phyloP scores from a whole-genome alignment of 2,113 vertebrate species.

The Phodopus roborovskii region DNA sequence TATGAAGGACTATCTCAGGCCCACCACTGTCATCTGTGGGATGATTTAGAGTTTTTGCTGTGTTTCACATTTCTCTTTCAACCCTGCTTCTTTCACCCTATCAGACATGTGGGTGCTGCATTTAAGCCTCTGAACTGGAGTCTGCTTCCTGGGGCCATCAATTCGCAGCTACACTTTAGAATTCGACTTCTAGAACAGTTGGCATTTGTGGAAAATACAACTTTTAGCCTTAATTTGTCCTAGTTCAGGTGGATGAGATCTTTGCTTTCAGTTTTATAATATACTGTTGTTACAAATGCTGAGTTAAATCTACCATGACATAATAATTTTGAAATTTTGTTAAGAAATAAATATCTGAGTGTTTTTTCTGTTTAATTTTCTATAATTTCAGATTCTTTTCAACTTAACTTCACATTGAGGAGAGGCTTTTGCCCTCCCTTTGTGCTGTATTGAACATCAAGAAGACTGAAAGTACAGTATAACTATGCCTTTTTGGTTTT shows the following conservation, averaged over 20 bases:
- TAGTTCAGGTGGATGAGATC: neutral
- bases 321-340: neutral
- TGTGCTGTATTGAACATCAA: neutral
- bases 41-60: neutral
- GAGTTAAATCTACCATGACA: neutral
- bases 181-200: neutral
- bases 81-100: neutral
- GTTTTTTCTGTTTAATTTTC: conserved; percentile 13
- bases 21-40: neutral
- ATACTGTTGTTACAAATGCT: neutral
- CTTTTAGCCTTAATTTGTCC: neutral
- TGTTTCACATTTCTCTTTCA: neutral
- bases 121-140: neutral
- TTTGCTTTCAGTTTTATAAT: neutral
- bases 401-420: neutral
- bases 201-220: neutral
- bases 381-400: neutral
- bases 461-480: neutral
- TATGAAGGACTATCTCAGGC: neutral
- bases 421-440: neutral
- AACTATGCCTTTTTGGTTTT: neutral
- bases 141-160: neutral
- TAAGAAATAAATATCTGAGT: conserved; percentile 25
- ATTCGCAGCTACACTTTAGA: neutral
- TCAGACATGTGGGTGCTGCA: neutral